Evolutionary conservation across 1,140 invertebrate species (phyloP), one percentile per base, ranked within the genome.

Genomic region (Achroia grisella): DNA sequence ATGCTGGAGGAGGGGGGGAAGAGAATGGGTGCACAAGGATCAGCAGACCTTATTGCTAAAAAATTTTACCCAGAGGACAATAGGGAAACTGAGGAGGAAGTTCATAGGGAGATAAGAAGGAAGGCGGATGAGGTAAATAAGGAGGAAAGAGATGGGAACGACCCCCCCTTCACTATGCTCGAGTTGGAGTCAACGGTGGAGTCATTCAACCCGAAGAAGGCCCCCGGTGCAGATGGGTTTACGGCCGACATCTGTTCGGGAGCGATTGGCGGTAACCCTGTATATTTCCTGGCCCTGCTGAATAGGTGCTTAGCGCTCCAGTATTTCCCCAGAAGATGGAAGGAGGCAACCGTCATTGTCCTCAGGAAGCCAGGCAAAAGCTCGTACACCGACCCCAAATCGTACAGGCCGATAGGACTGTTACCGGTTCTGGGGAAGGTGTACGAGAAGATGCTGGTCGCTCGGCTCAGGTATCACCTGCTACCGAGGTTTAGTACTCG

Each of bases 141-240:
- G 28, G 8, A 4, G 29, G 14, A 9, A 9, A 1, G 42, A 15
- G 12, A 35, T n/a, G n/a, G n/a, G 11, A 17, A 35, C 17, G 41
- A 44, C n/a, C 41, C 41, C 10, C 41, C 41, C n/a, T 44, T 44
- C 10, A 34, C 31, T n/a, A 5, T 27, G 37, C 8, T 9, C 12
- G 36, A 39, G 34, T 23, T 39, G 8, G 9, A 2, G 27, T 23
- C 32, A 27, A 34, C 15, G 2, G 12, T 13, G 0, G 2, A 14
- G 6, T 31, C 28, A 4, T 52, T 55, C 10, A 63, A 56, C 10
- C 49, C 60, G 1, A 63, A 56, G 13, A 63, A 63, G 36, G 52
- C 56, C 10, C 61, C 56, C 0, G 61, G 56, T 1, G 10, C 2
- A 1, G 58, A 62, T 17, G 54, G 58, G 0, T 17, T 65, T 5